Conservation (phyloP, 2,888 invertebrate genomes). For the Synergus gifuensis region DNA sequence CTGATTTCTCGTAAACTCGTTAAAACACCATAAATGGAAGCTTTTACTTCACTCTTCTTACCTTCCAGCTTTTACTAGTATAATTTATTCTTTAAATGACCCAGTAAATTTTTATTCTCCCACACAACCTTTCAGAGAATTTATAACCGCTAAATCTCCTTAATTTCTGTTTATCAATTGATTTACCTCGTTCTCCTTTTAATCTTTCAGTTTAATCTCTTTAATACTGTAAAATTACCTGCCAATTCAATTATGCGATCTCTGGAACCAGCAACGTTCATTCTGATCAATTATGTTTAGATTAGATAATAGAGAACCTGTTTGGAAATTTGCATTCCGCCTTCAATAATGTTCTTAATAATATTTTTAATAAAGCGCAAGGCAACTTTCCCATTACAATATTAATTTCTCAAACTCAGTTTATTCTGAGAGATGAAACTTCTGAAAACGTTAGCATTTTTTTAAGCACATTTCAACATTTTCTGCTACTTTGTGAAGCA, state of each 20-base stretch:
- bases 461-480: background rate
- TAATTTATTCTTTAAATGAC: background rate
- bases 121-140: background rate
- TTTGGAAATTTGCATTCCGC: background rate
- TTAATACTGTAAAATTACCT: constrained; percentile 9
- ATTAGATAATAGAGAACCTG: constrained; percentile 1
- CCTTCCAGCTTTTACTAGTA: background rate
- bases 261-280: background rate
- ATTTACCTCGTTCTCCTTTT: background rate
- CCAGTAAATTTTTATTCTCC: background rate
- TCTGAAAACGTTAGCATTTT: no score
- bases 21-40: background rate
- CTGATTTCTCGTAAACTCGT: constrained; percentile 24
- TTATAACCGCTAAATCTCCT: background rate
- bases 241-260: background rate
- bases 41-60: background rate
- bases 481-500: background rate
- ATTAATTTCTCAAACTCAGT: no score
- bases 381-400: no score
- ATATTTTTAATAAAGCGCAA: background rate
- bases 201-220: background rate
- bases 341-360: background rate
- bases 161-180: background rate
- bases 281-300: constrained; percentile 12
- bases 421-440: no score